These are phyloP conservation scores for Busseola fusca DNA, from an alignment of 2,888 invertebrate genomes.

Conservation along the genomic window DNA sequence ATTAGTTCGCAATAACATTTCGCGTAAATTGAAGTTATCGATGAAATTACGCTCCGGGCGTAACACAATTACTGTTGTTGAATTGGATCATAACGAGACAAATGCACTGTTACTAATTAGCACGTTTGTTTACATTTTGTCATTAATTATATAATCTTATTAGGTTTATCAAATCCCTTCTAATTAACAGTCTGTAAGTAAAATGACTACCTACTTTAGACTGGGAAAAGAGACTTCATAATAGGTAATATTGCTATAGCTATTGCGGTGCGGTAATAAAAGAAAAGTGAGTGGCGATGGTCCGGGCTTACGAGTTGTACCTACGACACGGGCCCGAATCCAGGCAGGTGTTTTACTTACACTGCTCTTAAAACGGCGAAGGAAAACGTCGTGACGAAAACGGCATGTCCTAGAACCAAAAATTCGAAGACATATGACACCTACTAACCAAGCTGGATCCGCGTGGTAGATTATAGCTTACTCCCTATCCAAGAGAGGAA, in stretches of 20 bases:
- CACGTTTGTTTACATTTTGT: slow-evolving; percentile 59
- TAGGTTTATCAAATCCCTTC: slow-evolving; percentile 4
- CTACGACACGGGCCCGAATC: neutral
- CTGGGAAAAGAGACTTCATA: neutral
- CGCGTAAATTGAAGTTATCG: slow-evolving; percentile 76
- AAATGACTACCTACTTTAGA: neutral
- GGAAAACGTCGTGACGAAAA: neutral
- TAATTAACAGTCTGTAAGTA: neutral
- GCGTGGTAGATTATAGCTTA: neutral
- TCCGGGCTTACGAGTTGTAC: neutral
- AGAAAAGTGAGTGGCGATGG: neutral
- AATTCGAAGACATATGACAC: neutral
- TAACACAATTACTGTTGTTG: slow-evolving; percentile 70
- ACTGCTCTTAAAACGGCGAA: neutral
- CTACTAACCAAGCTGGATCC: neutral
- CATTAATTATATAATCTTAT: slow-evolving; percentile 39
- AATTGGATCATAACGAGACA: slow-evolving; percentile 67
- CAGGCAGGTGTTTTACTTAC: neutral
- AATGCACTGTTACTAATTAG: slow-evolving; percentile 68
- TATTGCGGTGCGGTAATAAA: neutral
- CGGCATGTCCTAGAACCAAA: neutral
- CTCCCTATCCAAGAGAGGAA: neutral
- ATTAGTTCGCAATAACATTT: slow-evolving; percentile 74
- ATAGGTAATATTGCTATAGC: neutral
- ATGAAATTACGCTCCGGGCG: slow-evolving; percentile 70